Percentiles rank a stretch among this genome's conserved stretches.
Evolutionary conservation across 2,113 vertebrate species (phyloP).

Genomic region (Anas platyrhynchos): DNA sequence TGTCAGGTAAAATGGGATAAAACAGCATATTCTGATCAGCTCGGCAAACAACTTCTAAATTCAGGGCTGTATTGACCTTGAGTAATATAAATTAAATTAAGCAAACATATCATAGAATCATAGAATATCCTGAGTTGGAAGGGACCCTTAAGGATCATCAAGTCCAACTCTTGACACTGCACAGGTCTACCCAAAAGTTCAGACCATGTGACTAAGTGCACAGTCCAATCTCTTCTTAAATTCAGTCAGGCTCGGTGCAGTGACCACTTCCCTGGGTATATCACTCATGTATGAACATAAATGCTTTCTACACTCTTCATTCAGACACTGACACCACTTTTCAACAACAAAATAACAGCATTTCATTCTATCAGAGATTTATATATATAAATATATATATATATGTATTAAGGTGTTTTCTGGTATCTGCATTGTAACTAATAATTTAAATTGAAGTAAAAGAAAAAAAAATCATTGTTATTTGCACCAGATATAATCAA

Average conservation of each 20-base stretch:
- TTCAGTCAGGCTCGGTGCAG: too few relatives aligned
- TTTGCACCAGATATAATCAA: not conserved
- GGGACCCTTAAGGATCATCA: too few relatives aligned
- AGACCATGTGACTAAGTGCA: too few relatives aligned
- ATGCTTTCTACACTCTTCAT: not conserved
- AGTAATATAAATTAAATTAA: not conserved
- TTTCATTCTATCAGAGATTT: not conserved
- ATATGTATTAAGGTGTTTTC: not conserved
- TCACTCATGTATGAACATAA: not conserved
- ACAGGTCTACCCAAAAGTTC: too few relatives aligned
- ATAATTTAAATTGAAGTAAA: not conserved
- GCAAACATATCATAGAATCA: not conserved
- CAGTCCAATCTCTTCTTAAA: too few relatives aligned
- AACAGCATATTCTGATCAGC: not conserved
- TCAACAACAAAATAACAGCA: not conserved
- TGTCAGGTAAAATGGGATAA: not conserved
- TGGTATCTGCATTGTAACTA: not conserved
- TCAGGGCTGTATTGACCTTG: not conserved
- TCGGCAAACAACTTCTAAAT: rapidly evolving
- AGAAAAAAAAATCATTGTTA: not conserved
- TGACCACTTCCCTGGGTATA: not conserved
- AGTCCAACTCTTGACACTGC: too few relatives aligned
- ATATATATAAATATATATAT: not conserved
- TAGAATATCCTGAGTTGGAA: too few relatives aligned
- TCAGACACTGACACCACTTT: not conserved